Base-by-base conservation (phyloP, 30 jellyfish, hydroid and myxozoan species). In the Hydractinia symbiolongicarpus region DNA sequence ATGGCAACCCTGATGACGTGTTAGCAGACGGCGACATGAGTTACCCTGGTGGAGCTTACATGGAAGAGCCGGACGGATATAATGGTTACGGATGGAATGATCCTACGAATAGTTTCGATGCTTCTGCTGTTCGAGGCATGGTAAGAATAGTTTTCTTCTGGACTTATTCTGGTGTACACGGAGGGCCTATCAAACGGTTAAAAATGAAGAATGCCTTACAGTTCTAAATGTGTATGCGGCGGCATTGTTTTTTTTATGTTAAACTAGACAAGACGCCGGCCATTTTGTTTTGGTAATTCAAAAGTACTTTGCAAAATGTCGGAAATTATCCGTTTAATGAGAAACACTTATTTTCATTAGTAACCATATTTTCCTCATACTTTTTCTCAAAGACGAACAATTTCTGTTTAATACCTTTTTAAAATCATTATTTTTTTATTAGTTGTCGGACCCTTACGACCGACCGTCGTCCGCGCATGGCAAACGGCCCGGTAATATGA, bases 1-100 rank as follows among this genome's bases (percentile, higher is more conserved):
- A 92, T 73, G 96, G 95, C 5, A 87, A 89, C 72, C 96, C 96
- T 11, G 96, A 89, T 70, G 97, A 90, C 50, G 50, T 62, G 5
- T 19, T 44, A 7, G 54, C 3, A 44, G 86, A 62, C 14, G 81
- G 53, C 10, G 94, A 82, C 44, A 73, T 79, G n/a, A 21, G 20
- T 9, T 50, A 50, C 7, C 78, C 76, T 67, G 89, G 83, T 50
- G 88, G 91, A 5, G 78, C 77, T 61, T 91, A 93, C 8, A 79
- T 89, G 58, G 93, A 88, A 64, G 88, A 76, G 14, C 73, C 94
- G 54, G 95, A 89, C 30, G 79, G 61, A 55, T 44, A 78, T 30
- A 60, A 55, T 78, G 52, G 40, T 30, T 44, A 78, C 81, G 83
- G 76, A 16, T n/a, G 58, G 81, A 44, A 17, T 44, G 58, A 44